A percentile compares a stretch with the other conserved stretches of the same genome.
These are phyloP conservation scores for Ceratosolen solmsi DNA, from an alignment of 1,140 invertebrate species.

Conservation along the genomic window DNA sequence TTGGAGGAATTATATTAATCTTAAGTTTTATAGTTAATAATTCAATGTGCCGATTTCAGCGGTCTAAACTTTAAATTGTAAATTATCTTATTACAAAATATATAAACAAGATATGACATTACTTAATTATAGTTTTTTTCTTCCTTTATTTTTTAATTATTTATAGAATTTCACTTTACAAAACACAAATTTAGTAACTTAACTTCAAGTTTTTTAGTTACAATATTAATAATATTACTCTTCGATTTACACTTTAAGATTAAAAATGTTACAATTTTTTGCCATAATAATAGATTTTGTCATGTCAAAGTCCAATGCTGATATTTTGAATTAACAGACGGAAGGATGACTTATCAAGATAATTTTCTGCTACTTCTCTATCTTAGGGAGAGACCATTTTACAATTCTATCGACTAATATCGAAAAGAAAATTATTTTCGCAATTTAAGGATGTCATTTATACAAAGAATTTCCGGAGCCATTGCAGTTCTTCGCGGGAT, in stretches of 20 bases:
- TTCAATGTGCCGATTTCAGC: too few species aligned
- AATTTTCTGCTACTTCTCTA: background rate
- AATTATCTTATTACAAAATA: too few species aligned
- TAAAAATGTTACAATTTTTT: background rate
- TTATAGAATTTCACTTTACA: too few species aligned
- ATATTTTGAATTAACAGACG: background rate
- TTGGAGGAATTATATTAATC: too few species aligned
- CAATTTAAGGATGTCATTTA: conserved; percentile 56
- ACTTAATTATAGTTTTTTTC: too few species aligned
- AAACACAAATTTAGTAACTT: too few species aligned
- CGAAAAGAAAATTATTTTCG: background rate
- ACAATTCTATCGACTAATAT: background rate
- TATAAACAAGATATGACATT: too few species aligned
- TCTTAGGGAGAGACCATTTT: background rate
- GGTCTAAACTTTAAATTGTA: too few species aligned
- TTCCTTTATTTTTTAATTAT: too few species aligned
- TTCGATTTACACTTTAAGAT: background rate
- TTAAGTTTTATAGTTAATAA: too few species aligned
- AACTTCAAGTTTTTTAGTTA: too few species aligned
- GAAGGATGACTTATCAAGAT: background rate
- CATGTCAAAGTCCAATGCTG: background rate
- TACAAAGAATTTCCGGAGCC: conserved; percentile 57
- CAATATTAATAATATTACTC: too few species aligned
- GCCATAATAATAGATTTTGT: background rate
- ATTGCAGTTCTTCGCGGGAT: conserved; percentile 57